Conservation (phyloP, 1,140 invertebrate genomes). For the honey bee (Apis mellifera) region DNA sequence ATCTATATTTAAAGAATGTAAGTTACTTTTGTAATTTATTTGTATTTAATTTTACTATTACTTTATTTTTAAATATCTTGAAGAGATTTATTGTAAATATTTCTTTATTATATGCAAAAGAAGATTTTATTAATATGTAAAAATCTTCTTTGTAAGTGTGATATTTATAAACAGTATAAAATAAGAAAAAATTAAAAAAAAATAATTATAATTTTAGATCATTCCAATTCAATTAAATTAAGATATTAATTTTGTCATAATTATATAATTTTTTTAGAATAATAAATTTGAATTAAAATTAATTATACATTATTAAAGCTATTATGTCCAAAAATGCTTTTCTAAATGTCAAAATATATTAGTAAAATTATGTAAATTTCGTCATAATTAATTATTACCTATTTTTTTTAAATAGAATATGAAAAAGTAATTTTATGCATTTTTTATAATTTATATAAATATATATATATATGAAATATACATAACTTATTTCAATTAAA, state of each 20-base stretch:
- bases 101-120: constrained; percentile 22
- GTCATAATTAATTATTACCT: background rate
- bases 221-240: constrained; percentile 8
- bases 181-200: constrained; percentile 27
- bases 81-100: constrained; percentile 57
- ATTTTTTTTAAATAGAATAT: background rate
- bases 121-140: constrained; percentile 42
- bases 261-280: background rate
- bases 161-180: constrained; percentile 53
- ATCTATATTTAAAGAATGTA: constrained; percentile 8
- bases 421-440: constrained; percentile 1
- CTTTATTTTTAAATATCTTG: constrained; percentile 15
- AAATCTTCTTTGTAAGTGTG: constrained; percentile 55
- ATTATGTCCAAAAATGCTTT: constrained; percentile 10
- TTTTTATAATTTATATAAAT: background rate
- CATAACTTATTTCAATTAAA: background rate
- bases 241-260: constrained; percentile 6
- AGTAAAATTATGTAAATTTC: background rate
- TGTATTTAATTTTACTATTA: constrained; percentile 18
- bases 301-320: background rate
- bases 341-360: background rate
- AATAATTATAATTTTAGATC: background rate
- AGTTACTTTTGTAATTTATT: constrained; percentile 22
- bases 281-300: background rate
- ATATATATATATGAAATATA: background rate